These are phyloP conservation scores for Myodes glareolus DNA, from an alignment of 2,113 vertebrate species.

Conservation along the genomic window DNA sequence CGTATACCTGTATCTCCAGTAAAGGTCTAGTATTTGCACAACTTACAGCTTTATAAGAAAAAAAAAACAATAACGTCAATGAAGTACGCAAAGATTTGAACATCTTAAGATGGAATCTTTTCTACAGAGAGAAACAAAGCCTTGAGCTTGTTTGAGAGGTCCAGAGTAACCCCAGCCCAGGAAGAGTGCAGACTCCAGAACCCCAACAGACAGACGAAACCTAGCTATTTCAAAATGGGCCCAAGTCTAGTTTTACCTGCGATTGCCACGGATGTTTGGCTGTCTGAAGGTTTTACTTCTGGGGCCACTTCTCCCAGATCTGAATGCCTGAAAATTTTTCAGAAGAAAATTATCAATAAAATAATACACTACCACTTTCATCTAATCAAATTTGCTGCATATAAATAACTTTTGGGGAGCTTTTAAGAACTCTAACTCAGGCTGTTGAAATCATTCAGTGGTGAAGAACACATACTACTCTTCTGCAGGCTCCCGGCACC, in stretches of 20 bases:
- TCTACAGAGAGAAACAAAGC: conserved; percentile 1
- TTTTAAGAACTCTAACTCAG: background rate
- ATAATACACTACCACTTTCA: conserved; percentile 5
- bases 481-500: background rate
- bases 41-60: background rate
- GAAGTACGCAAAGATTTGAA: background rate
- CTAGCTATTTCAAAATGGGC: background rate
- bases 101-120: background rate
- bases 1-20: background rate
- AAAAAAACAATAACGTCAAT: background rate
- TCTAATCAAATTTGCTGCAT: background rate
- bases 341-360: conserved; percentile 71
- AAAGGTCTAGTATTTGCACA: background rate
- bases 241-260: conserved; percentile 67
- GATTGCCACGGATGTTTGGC: conserved; percentile 66
- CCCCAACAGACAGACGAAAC: background rate
- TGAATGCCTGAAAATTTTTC: conserved; percentile 75
- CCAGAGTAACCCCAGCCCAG: background rate
- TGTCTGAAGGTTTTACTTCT: conserved; percentile 76
- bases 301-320: conserved; percentile 76
- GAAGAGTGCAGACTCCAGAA: background rate
- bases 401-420: conserved; percentile 4
- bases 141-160: background rate
- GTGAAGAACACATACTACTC: background rate
- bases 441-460: background rate